Base-by-base conservation (phyloP, 2,797 vertebrate species). In the Sebastes glaucus region DNA sequence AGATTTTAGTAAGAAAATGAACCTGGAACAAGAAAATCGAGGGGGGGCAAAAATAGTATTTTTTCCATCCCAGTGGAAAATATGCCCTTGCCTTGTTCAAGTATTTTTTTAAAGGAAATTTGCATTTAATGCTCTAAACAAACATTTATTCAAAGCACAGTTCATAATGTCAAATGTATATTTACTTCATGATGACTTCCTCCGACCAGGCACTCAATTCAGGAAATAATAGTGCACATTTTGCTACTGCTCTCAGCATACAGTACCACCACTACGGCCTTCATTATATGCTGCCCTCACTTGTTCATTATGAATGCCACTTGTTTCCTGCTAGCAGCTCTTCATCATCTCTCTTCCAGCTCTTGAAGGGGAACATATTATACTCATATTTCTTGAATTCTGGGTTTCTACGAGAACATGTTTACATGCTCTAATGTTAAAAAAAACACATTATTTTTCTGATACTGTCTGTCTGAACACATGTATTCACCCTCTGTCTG, bases 341-440 rank as follows among this genome's bases (percentile, higher is more conserved):
- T 56, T 80, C 14, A 1, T 82, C 25, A 23, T 76, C 42, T 49
- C 65, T 38, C 78, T 55, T n/a, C 52, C 67, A 55, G 62, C 63
- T 46, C 42, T 63, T 46, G 14, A 61, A 52, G 7, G 46, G 46
- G 46, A 52, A 52, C 46, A 20, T n/a, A 52, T 52, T n/a, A 52
- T 52, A n/a, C 46, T 52, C 46, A 52, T 52, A 20, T 52, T 52
- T 20, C 46, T n/a, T 52, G 46, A 0, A 52, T n/a, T 52, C 46
- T 52, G 18, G 46, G 18, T 52, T 52, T 52, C 46, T 52, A 52
- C 4, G 2, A 52, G 46, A 52, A 52, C 18, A 52, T 52, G 18
- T 52, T 52, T 20, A 52, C 46, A 52, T 52, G 46, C 46, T 52
- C 18, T n/a, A 52, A n/a, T 52, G 18, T 52, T 20, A 0, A 49